phyloP scores from a whole-genome alignment of 2,888 invertebrate species.

The Eucera pruinosa region DNA sequence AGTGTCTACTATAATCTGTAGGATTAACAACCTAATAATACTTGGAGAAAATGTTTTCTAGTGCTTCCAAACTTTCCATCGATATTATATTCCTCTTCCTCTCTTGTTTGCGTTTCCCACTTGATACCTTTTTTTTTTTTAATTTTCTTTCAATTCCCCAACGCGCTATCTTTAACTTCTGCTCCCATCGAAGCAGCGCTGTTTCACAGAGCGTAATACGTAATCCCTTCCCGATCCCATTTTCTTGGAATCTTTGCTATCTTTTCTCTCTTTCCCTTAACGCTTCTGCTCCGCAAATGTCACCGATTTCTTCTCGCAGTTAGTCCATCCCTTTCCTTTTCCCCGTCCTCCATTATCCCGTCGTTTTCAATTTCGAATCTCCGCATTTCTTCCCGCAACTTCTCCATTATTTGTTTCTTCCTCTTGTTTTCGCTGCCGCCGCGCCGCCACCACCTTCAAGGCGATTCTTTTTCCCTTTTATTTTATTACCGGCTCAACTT shows the following conservation, averaged over 20 bases:
- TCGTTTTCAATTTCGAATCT: not conserved
- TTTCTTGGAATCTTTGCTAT: conserved; percentile 1
- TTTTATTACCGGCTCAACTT: conserved; percentile 11
- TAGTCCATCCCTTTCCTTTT: not conserved
- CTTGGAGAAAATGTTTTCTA: no score
- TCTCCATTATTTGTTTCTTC: not conserved
- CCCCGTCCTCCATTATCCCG: not conserved
- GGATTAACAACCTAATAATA: no score
- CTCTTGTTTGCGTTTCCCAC: not conserved
- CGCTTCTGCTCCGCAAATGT: not conserved
- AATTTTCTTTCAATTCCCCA: not conserved
- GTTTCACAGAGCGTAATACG: not conserved
- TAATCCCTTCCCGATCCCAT: not conserved
- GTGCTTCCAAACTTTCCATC: no score
- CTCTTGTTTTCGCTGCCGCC: not conserved
- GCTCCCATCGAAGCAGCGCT: not conserved
- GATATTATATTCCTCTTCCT: not conserved
- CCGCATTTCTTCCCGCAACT: not conserved
- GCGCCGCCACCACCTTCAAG: not conserved
- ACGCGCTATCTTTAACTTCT: not conserved
- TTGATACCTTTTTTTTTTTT: not conserved
- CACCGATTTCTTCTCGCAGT: conserved; percentile 2
- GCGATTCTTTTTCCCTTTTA: not conserved
- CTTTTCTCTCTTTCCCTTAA: not conserved
- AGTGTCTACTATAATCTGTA: no score